These are phyloP conservation scores for Homarus gammarus DNA, from an alignment of 2,888 invertebrate species.

Conservation along the genomic window DNA sequence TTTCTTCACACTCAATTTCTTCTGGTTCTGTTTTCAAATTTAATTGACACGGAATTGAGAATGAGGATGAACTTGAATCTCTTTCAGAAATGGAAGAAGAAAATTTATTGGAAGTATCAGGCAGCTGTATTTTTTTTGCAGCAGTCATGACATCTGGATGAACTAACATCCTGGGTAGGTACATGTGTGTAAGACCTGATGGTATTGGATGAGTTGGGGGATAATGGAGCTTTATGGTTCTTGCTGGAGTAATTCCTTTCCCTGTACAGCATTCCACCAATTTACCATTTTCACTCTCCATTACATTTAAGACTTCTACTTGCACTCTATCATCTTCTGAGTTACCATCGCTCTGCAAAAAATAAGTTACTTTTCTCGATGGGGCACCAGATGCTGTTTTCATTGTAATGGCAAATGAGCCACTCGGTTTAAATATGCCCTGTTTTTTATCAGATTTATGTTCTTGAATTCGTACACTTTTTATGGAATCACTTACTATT, in stretches of 20 bases:
- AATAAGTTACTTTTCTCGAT: background rate
- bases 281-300: constrained; percentile 20
- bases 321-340: constrained; percentile 35
- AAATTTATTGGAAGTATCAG: background rate
- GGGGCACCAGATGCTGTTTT: background rate
- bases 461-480: background rate
- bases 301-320: constrained; percentile 44
- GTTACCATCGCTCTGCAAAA: constrained; percentile 5
- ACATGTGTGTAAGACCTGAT: constrained; percentile 32
- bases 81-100: background rate
- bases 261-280: constrained; percentile 41
- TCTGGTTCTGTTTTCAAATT: background rate
- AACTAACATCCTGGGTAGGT: constrained; percentile 35
- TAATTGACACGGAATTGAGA: background rate
- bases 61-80: background rate
- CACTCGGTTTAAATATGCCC: background rate
- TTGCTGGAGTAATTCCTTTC: constrained; percentile 14
- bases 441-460: background rate
- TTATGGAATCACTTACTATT: background rate
- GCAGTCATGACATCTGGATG: constrained; percentile 11
- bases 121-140: background rate
- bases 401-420: background rate
- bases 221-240: constrained; percentile 49
- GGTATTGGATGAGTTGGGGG: constrained; percentile 30
- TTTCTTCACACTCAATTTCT: background rate